Conservation (phyloP, 2,888 invertebrate genomes). For the Aelia acuminata region DNA sequence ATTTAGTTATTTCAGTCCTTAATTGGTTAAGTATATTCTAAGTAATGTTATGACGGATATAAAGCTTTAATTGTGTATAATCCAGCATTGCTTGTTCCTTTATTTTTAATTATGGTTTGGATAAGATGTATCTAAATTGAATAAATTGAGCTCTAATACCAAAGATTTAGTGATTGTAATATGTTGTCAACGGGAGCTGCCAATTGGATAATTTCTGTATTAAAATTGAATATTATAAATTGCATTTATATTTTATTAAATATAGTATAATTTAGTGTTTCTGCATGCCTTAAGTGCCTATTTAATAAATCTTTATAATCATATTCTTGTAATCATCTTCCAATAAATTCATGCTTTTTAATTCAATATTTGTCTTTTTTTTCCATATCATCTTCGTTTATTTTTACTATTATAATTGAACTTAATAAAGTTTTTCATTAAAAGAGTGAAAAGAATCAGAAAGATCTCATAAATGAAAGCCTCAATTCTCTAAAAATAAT, state of each 20-base stretch:
- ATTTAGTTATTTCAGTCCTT: background rate
- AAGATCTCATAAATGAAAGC: too few relatives aligned
- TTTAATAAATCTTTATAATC: slow-evolving; percentile 25
- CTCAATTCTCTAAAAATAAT: too few relatives aligned
- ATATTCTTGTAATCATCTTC: slow-evolving; percentile 52
- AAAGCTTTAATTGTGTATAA: slow-evolving; percentile 9
- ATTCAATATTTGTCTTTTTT: background rate
- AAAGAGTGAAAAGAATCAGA: too few relatives aligned
- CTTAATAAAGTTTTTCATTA: too few relatives aligned
- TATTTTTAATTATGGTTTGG: background rate
- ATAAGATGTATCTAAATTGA: background rate
- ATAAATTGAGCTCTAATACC: slow-evolving; percentile 42
- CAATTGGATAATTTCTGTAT: background rate
- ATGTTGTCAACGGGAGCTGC: slow-evolving; percentile 24
- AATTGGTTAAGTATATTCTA: background rate
- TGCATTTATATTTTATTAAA: slow-evolving; percentile 44
- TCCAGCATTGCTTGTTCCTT: slow-evolving; percentile 41
- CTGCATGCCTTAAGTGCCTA: slow-evolving; percentile 56
- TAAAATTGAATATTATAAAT: background rate
- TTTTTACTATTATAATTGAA: background rate
- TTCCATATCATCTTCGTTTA: background rate
- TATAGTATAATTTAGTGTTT: slow-evolving; percentile 25
- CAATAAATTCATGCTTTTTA: slow-evolving; percentile 54
- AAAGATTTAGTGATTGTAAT: slow-evolving; percentile 44
- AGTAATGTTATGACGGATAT: slow-evolving; percentile 19